phyloP scores from a whole-genome alignment of 2,888 invertebrate genomes.

The Myopa testacea region DNA sequence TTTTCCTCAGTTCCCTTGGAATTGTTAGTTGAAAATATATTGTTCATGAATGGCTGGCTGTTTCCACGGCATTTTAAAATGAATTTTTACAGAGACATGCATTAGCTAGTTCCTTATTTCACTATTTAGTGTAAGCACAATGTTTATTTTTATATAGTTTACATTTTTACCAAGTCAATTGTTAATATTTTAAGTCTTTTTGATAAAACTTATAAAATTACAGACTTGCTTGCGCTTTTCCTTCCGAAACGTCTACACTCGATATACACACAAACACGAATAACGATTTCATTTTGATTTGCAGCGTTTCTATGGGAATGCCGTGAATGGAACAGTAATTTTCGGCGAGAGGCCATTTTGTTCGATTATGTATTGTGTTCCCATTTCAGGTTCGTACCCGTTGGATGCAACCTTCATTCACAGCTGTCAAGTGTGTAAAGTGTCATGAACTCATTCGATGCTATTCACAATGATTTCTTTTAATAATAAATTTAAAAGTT shows the following conservation, averaged over 20 bases:
- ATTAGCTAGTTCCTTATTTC: conserved; percentile 9
- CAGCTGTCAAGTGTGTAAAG: conserved; percentile 20
- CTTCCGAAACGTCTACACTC: conserved; percentile 43
- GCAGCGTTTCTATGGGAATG: conserved; percentile 5
- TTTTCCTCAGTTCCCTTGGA: no score
- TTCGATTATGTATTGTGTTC: conserved; percentile 21
- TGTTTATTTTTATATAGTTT: conserved; percentile 22
- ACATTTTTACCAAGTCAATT: conserved; percentile 40
- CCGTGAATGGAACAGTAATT: conserved; percentile 1
- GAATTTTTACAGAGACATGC: no score
- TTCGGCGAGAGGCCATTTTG: conserved; percentile 33
- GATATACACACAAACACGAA: conserved; percentile 31
- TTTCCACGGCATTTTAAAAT: conserved; percentile 39
- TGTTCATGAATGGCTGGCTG: conserved; percentile 24
- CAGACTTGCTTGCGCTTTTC: conserved; percentile 40
- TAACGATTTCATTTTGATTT: conserved; percentile 14
- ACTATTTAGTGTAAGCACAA: not conserved
- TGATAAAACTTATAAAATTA: conserved; percentile 48
- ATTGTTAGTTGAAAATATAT: conserved; percentile 18
- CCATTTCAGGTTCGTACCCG: not conserved
- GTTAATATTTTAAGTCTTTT: conserved; percentile 20
- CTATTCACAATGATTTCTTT: not conserved
- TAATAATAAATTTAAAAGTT: not conserved
- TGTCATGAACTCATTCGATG: not conserved
- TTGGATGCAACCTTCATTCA: conserved; percentile 10